Percentiles rank a stretch among this genome's conserved stretches.
Evolutionary conservation across 2,113 vertebrate genomes (phyloP).

Genomic region (Struthio camelus): DNA sequence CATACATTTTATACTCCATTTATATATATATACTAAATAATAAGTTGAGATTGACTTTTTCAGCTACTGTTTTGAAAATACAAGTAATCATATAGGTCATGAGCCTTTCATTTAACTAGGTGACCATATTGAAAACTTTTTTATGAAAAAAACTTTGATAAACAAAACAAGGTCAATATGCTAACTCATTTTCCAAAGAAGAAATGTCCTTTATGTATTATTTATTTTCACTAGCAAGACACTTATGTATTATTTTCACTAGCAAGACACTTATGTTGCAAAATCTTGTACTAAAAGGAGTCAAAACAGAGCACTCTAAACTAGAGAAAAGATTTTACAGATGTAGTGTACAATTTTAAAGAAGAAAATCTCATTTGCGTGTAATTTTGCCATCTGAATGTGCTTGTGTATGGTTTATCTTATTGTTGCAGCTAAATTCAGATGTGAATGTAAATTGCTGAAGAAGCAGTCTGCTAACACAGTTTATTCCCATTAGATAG

Average conservation of each 20-base stretch:
- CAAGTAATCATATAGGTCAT: not conserved
- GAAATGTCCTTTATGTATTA: not conserved
- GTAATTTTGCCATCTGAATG: slow-evolving; percentile 33
- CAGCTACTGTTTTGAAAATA: slow-evolving; percentile 4
- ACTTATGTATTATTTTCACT: not conserved
- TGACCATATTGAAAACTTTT: not conserved
- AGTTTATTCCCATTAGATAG: slow-evolving; percentile 39
- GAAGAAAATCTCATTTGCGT: slow-evolving; percentile 8
- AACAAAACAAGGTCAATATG: slow-evolving; percentile 45
- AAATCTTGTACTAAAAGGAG: not conserved
- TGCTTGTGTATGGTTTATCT: slow-evolving; percentile 45
- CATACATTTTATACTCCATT: not conserved
- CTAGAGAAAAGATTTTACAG: not conserved
- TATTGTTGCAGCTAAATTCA: slow-evolving; percentile 40
- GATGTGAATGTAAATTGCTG: slow-evolving; percentile 53
- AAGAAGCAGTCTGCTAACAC: slow-evolving; percentile 54
- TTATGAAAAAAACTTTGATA: not conserved
- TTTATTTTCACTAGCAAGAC: slow-evolving; percentile 17
- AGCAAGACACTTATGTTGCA: not conserved
- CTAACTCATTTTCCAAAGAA: slow-evolving; percentile 6
- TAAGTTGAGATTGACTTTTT: not conserved
- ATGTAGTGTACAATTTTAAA: not conserved
- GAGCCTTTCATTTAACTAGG: slow-evolving; percentile 32
- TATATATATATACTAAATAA: not conserved
- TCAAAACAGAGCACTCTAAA: not conserved